Evolutionary conservation across 1,140 invertebrate genomes (phyloP), one percentile per base, ranked within the genome.

Genomic region (Drosophila neocordata): DNA sequence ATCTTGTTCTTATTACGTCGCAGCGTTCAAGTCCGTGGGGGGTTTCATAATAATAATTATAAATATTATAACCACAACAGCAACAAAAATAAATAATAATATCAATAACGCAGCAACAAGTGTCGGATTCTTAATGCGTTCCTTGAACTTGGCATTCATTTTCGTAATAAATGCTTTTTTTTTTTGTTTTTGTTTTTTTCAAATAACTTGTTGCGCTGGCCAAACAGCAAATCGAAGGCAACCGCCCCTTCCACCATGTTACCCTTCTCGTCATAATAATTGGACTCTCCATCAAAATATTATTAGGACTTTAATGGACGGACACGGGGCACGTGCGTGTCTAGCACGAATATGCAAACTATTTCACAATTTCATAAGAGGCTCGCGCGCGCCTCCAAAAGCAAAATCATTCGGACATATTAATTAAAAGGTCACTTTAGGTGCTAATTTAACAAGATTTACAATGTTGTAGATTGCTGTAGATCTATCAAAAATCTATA

Each of bases 71-170:
- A 31, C 27, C 27, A 24, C 24, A 24, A 24, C 24, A 24, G 6
- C 27, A 31, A 7, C 27, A 31, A 31, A 6, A 31, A 31, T 31
- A 31, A 31, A 31, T 31, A 31, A 4, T 31, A 6, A 76, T 77
- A 65, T 79, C 37, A 48, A 48, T 48, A 48, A 20, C 41, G 41
- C 41, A 48, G 41, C 41, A 48, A 66, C 71, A 74, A 76, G 75
- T 72, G 53, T 68, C 59, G 63, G 65, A 65, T 44, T 73, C 63
- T 71, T 67, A 56, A 68, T 59, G 79, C 62, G 79, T 76, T 89
- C 77, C 73, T 79, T 84, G 84, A 89, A 84, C 84, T 89, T 88
- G 84, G 59, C 69, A 74, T 69, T 80, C 66, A 27, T 31, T 48
- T 44, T 44, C 18, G n/a, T n/a, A n/a, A n/a, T n/a, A n/a, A n/a